Evolutionary conservation across 2,113 vertebrate species (phyloP).

Genomic region (Etheostoma cragini): DNA sequence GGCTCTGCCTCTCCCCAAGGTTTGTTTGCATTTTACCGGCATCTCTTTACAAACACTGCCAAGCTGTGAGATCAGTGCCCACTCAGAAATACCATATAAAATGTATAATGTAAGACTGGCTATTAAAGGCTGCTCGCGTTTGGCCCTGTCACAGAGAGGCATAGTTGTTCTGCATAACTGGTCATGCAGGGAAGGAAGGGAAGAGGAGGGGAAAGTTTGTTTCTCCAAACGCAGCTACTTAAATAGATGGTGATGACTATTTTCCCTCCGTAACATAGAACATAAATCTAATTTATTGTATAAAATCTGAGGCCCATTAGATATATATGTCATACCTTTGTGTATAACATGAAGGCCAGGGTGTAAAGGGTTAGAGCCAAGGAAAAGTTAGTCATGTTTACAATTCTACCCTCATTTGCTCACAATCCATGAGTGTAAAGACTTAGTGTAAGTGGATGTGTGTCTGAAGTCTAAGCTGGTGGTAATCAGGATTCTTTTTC

Average conservation of each 20-base stretch:
- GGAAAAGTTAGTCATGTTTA: conserved; percentile 16
- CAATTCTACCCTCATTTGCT: not conserved
- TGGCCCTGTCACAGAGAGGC: conserved; percentile 69
- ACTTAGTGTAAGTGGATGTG: not conserved
- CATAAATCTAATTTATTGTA: conserved; percentile 41
- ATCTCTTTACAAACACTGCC: conserved; percentile 77
- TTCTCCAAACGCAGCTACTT: conserved; percentile 54
- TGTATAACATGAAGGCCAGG: not conserved
- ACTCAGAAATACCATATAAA: conserved; percentile 82
- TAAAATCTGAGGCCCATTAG: conserved; percentile 8
- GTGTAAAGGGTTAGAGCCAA: not conserved
- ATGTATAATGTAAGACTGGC: conserved; percentile 75
- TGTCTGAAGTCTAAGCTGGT: not conserved
- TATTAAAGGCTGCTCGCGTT: conserved; percentile 70
- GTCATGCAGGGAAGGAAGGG: conserved; percentile 56
- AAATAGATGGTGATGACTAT: conserved; percentile 58
- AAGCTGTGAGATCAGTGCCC: conserved; percentile 82
- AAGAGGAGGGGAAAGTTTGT: conserved; percentile 58
- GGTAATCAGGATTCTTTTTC: not conserved
- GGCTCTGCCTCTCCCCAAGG: conserved; percentile 69
- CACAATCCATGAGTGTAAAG: conserved; percentile 21
- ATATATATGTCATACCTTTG: conserved; percentile 29
- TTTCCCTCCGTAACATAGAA: conserved; percentile 59
- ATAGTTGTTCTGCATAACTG: conserved; percentile 49
- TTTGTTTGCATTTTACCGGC: conserved; percentile 85